phyloP scores from a whole-genome alignment of 2,113 vertebrate species.

The Eclectus roratus region DNA sequence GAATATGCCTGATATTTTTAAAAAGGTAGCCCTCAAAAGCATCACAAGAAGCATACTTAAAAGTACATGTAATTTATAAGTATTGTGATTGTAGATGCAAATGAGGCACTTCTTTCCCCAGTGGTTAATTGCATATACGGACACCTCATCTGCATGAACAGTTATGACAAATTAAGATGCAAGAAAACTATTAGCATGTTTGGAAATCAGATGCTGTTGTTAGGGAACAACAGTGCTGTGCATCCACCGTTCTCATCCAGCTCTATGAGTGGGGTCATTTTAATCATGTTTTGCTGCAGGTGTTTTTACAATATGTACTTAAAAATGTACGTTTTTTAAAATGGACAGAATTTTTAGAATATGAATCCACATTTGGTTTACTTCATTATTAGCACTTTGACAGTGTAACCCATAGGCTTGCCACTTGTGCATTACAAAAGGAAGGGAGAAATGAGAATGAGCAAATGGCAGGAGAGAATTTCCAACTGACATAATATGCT shows the following conservation, averaged over 20 bases:
- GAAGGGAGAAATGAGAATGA: not conserved
- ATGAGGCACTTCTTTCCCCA: not conserved
- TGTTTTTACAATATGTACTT: not conserved
- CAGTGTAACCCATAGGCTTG: not conserved
- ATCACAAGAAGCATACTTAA: not conserved
- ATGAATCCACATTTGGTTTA: not conserved
- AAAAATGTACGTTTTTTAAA: not conserved
- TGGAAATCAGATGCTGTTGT: slow-evolving; percentile 21
- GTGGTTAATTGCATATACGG: slow-evolving; percentile 3
- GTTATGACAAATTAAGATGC: slow-evolving; percentile 13
- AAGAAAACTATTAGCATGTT: not conserved
- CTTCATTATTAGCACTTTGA: not conserved
- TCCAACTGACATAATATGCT: not conserved
- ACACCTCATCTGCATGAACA: not conserved
- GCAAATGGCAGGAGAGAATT: not conserved
- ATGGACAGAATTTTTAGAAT: not conserved
- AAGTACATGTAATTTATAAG: not conserved
- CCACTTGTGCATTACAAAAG: not conserved
- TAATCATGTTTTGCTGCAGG: not conserved
- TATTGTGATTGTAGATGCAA: slow-evolving; percentile 5
- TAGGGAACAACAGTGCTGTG: not conserved
- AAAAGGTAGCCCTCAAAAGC: not conserved
- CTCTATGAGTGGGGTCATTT: not conserved
- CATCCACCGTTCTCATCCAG: not conserved
- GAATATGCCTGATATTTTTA: not conserved